Percentiles rank a stretch among this genome's conserved stretches.
phyloP scores from a whole-genome alignment of 1,140 invertebrate species.

The Ruditapes philippinarum region DNA sequence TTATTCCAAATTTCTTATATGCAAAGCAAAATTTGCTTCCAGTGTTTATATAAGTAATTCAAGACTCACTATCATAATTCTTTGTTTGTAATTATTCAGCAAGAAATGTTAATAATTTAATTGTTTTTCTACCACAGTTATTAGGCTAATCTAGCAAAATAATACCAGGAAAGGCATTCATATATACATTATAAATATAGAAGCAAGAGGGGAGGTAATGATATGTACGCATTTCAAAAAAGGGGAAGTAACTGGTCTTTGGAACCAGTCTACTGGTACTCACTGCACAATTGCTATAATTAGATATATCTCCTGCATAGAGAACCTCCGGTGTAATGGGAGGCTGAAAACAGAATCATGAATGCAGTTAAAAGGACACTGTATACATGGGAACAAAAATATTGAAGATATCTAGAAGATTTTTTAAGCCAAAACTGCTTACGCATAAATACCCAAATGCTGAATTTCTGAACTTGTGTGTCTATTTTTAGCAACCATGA shows the following conservation, averaged over 20 bases:
- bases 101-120: background rate
- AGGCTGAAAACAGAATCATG: constrained; percentile 89
- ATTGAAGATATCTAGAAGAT: too few relatives aligned
- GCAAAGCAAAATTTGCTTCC: too few relatives aligned
- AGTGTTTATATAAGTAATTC: too few relatives aligned
- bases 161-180: constrained; percentile 35
- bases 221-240: constrained; percentile 44
- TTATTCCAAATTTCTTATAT: too few relatives aligned
- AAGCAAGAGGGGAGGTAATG: constrained; percentile 46
- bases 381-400: background rate
- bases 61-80: too few relatives aligned
- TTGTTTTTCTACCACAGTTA: constrained; percentile 29
- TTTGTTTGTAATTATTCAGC: too few relatives aligned
- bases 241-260: constrained; percentile 37
- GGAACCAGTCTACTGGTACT: constrained; percentile 3
- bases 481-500: too few relatives aligned
- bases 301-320: constrained; percentile 97
- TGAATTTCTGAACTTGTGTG: too few relatives aligned
- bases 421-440: too few relatives aligned
- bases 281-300: constrained; percentile 97
- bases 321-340: constrained; percentile 96
- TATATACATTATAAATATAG: background rate
- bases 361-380: background rate
- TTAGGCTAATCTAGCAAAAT: constrained; percentile 21
- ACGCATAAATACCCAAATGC: too few relatives aligned